A percentile compares a stretch with the other conserved stretches of the same genome.
phyloP scores from a whole-genome alignment of 1,140 invertebrate genomes.

The Pseudomyrmex sp. region DNA sequence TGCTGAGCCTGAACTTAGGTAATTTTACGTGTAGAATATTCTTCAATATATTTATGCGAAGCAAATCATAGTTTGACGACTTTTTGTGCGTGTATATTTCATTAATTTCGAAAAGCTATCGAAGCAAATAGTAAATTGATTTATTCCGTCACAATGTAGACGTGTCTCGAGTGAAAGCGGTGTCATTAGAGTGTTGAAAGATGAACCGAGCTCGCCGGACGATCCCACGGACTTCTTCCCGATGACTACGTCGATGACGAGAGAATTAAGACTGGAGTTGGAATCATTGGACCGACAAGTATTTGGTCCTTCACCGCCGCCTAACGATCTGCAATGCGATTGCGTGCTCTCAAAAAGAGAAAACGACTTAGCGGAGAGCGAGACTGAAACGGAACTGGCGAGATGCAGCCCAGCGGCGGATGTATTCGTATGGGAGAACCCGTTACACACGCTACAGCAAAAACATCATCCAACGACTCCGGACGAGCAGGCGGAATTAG shows the following conservation, averaged over 20 bases:
- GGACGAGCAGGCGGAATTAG: slow-evolving; percentile 89
- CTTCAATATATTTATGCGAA: not conserved
- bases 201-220: slow-evolving; percentile 90
- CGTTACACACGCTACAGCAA: slow-evolving; percentile 85
- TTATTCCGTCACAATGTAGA: slow-evolving; percentile 23
- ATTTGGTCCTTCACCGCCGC: slow-evolving; percentile 81
- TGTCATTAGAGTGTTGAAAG: slow-evolving; percentile 78
- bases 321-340: slow-evolving; percentile 79
- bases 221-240: slow-evolving; percentile 93
- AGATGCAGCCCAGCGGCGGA: slow-evolving; percentile 85
- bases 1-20: slow-evolving; percentile 77
- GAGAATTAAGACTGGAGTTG: slow-evolving; percentile 91
- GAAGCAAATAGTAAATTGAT: no score
- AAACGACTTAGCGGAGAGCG: slow-evolving; percentile 78
- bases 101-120: no score
- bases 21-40: slow-evolving; percentile 15
- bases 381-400: slow-evolving; percentile 82
- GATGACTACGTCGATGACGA: slow-evolving; percentile 93
- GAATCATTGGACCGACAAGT: slow-evolving; percentile 92
- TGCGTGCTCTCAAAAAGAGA: slow-evolving; percentile 80
- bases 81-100: no score
- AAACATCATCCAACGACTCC: slow-evolving; percentile 86
- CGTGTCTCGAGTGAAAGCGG: slow-evolving; percentile 78
- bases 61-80: not conserved
- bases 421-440: slow-evolving; percentile 92